Percentiles rank a stretch among this genome's conserved stretches.
Conservation (phyloP, 2,113 vertebrate genomes). For the Grammomys surdaster region DNA sequence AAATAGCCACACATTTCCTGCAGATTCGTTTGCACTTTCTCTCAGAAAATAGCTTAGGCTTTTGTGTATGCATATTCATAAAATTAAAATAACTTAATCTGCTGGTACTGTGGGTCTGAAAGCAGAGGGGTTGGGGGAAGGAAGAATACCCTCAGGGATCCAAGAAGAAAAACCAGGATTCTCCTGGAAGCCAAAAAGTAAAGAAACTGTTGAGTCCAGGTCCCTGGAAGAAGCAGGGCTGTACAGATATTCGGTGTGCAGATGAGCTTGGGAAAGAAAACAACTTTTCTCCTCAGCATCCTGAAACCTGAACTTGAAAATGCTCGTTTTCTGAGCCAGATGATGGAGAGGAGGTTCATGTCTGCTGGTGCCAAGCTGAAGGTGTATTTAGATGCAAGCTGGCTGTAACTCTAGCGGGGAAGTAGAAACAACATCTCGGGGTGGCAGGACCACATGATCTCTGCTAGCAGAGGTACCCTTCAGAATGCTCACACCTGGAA, state of each 20-base stretch:
- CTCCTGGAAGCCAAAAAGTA: not conserved
- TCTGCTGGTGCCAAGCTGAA: conserved; percentile 48
- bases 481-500: not conserved
- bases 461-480: conserved; percentile 66
- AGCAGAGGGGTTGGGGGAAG: not conserved
- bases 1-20: conserved; percentile 69
- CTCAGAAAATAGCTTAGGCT: conserved; percentile 74
- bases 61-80: conserved; percentile 78
- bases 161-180: conserved; percentile 27
- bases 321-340: conserved; percentile 48
- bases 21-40: conserved; percentile 69
- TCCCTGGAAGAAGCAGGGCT: not conserved
- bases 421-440: conserved; percentile 33
- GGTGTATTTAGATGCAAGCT: conserved; percentile 41
- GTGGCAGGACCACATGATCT: not conserved
- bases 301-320: conserved; percentile 50
- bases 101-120: conserved; percentile 48
- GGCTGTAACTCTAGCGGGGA: conserved; percentile 68
- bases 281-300: not conserved
- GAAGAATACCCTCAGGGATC: conserved; percentile 55
- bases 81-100: conserved; percentile 77
- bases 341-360: conserved; percentile 27
- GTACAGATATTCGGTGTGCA: not conserved
- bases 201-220: not conserved
- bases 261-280: not conserved